Evolutionary conservation across 2,888 invertebrate genomes (phyloP).

Genomic region (Cremastobaeus sp.): DNA sequence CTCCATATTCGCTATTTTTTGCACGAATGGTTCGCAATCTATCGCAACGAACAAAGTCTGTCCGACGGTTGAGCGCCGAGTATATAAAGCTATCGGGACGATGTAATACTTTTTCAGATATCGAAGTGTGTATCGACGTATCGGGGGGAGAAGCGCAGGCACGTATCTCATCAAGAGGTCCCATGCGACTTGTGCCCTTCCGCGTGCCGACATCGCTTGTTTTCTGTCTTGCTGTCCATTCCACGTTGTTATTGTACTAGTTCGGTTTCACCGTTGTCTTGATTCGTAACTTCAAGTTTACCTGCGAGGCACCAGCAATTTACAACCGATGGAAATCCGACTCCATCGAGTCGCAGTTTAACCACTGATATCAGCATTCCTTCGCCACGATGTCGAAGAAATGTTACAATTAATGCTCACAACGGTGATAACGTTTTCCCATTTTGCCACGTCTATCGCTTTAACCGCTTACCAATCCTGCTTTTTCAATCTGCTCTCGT

Average conservation of each 20-base stretch:
- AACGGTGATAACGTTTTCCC: constrained; percentile 43
- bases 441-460: constrained; percentile 42
- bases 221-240: constrained; percentile 40
- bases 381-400: neutral
- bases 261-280: constrained; percentile 15
- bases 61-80: constrained; percentile 39
- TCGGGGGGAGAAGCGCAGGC: constrained; percentile 35
- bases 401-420: constrained; percentile 34
- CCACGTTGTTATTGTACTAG: constrained; percentile 28
- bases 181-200: constrained; percentile 56
- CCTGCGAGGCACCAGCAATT: constrained; percentile 7
- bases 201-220: constrained; percentile 31
- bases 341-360: neutral
- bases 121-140: constrained; percentile 60
- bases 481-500: constrained; percentile 65
- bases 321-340: constrained; percentile 5
- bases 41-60: constrained; percentile 60
- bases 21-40: constrained; percentile 61
- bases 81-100: constrained; percentile 57
- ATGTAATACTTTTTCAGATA: constrained; percentile 59
- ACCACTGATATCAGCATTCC: constrained; percentile 1
- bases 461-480: constrained; percentile 60
- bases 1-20: constrained; percentile 54
- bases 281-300: neutral
- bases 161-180: constrained; percentile 63